Evolutionary conservation across 2,113 vertebrate species (phyloP).

Genomic region (Pygathrix nemaeus): DNA sequence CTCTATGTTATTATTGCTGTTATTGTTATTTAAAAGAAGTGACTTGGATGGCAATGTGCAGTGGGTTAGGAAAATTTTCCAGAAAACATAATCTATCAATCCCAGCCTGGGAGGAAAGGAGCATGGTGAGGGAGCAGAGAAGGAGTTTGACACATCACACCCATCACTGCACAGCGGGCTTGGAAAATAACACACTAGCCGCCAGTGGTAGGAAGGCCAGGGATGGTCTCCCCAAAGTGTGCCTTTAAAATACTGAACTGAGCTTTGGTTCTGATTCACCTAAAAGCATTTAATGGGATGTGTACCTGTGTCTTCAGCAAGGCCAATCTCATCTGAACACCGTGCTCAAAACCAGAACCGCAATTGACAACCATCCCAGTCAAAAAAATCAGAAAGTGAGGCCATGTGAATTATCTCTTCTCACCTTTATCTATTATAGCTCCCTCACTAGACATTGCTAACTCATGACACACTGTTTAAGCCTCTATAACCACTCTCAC

Average conservation of each 20-base stretch:
- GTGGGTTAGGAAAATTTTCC: conserved; percentile 4
- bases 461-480: no score
- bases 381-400: neutral
- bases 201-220: neutral
- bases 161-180: neutral
- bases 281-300: neutral
- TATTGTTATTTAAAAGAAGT: neutral
- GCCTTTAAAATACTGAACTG: neutral
- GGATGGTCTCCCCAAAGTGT: neutral
- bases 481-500: no score
- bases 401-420: neutral
- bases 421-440: neutral
- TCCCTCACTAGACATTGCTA: neutral
- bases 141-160: conserved; percentile 48
- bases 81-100: conserved; percentile 52
- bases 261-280: neutral
- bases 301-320: neutral
- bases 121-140: conserved; percentile 1
- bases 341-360: neutral
- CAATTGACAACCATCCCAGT: neutral
- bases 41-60: neutral
- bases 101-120: conserved; percentile 27
- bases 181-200: neutral
- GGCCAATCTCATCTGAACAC: neutral
- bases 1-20: neutral